A percentile compares a stretch with the other conserved stretches of the same genome.
phyloP scores from a whole-genome alignment of 2,797 vertebrate species.

The Enteromius radiatus region DNA sequence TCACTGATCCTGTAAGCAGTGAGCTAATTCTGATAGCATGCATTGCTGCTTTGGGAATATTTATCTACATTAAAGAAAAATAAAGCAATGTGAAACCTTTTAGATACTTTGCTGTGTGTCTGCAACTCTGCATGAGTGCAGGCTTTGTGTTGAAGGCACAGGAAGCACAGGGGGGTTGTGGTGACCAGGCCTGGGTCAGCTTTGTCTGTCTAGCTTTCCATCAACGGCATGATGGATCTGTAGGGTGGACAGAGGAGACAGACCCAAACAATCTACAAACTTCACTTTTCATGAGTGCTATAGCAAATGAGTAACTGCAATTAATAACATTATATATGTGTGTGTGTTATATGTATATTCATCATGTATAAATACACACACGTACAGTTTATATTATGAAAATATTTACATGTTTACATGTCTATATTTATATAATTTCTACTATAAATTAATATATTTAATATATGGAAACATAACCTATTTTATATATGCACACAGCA shows the following conservation, averaged over 20 bases:
- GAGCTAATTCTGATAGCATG: background rate
- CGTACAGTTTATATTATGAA: no score
- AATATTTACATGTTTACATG: no score
- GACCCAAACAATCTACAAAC: background rate
- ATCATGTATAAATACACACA: no score
- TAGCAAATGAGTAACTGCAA: no score
- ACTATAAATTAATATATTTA: no score
- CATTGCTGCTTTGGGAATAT: background rate
- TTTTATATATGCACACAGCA: no score
- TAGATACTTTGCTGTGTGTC: constrained; percentile 49
- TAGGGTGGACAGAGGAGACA: background rate
- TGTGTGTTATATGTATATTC: no score
- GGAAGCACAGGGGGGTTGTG: constrained; percentile 74
- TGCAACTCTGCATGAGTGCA: constrained; percentile 64
- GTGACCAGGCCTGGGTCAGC: constrained; percentile 73
- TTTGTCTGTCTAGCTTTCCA: constrained; percentile 64
- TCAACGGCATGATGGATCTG: constrained; percentile 72
- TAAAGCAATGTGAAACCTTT: background rate
- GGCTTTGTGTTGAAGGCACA: constrained; percentile 80
- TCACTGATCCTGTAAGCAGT: background rate
- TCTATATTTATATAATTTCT: no score
- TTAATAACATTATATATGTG: no score
- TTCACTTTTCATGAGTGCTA: background rate
- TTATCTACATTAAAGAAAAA: background rate
- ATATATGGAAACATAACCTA: no score